Conservation (phyloP, 2,888 invertebrate genomes). For the Sepioteuthis lessoniana region DNA sequence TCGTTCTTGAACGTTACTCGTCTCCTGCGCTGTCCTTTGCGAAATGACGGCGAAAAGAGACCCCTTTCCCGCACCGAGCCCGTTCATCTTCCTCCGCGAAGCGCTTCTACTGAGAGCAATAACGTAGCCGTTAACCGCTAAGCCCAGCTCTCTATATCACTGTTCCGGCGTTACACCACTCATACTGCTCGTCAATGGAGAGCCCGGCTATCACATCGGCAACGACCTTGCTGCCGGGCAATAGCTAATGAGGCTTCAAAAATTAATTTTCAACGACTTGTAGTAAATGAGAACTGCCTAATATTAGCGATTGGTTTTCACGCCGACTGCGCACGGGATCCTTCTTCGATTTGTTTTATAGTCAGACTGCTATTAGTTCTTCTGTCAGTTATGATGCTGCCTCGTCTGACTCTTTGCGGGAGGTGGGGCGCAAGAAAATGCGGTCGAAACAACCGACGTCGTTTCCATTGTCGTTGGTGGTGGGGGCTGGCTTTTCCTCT, state of each 20-base stretch:
- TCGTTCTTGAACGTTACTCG: too few relatives aligned
- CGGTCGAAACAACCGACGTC: neutral
- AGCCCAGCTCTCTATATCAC: neutral
- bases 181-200: neutral
- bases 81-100: neutral
- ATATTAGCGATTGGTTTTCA: constrained; percentile 47
- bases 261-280: constrained; percentile 48
- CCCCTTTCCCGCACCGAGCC: neutral
- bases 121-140: neutral
- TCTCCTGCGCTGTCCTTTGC: neutral
- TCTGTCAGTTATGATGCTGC: constrained; percentile 17
- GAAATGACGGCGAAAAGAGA: neutral
- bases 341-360: constrained; percentile 45
- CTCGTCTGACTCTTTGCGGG: neutral
- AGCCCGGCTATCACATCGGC: neutral
- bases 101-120: neutral
- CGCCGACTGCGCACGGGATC: constrained; percentile 36
- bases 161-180: neutral
- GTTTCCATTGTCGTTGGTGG: neutral
- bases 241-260: constrained; percentile 42
- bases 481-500: neutral
- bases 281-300: constrained; percentile 44
- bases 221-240: constrained; percentile 41
- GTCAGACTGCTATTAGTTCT: constrained; percentile 34
- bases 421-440: neutral